Conservation (phyloP, 2,797 vertebrate genomes). For the Sebastes steindachneri region DNA sequence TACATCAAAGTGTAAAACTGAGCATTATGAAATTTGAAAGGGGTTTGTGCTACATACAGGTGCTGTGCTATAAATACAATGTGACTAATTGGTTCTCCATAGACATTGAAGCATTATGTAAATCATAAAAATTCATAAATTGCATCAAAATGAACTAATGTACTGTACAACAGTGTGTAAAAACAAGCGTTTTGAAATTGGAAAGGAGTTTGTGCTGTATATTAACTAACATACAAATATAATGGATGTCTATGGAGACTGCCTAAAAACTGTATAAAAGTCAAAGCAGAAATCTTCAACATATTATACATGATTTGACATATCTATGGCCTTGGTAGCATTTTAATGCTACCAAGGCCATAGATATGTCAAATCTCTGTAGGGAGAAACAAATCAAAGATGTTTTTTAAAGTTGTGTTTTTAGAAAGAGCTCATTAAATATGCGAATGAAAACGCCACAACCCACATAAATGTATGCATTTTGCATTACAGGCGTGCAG, state of each 20-base stretch:
- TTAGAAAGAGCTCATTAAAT: neutral
- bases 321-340: neutral
- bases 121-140: neutral
- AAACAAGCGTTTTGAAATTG: neutral
- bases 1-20: neutral
- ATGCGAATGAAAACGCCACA: neutral
- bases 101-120: neutral
- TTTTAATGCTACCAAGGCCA: too few relatives aligned
- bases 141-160: neutral
- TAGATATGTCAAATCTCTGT: too few relatives aligned
- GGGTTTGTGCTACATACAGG: neutral
- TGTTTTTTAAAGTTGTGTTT: neutral
- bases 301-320: neutral
- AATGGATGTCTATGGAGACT: neutral
- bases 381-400: neutral
- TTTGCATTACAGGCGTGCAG: neutral
- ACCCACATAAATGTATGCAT: neutral
- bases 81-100: neutral
- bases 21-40: neutral
- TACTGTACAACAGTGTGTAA: neutral
- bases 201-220: neutral
- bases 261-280: neutral
- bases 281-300: neutral
- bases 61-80: neutral
- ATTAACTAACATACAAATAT: neutral